These are phyloP conservation scores for Schizopygopsis pylzovi DNA, from an alignment of 2,797 vertebrate genomes.

Conservation along the genomic window DNA sequence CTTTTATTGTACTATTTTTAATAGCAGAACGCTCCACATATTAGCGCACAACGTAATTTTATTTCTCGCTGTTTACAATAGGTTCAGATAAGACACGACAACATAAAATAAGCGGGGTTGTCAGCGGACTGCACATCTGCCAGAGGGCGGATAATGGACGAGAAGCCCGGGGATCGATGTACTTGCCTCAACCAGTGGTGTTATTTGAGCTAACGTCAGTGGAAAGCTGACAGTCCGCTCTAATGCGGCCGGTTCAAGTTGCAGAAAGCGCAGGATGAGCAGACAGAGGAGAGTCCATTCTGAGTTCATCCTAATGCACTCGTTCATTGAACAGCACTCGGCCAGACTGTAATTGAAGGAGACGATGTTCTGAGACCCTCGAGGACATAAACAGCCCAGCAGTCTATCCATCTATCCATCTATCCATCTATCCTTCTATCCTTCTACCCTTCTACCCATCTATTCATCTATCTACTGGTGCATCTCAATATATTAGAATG, in stretches of 20 bases:
- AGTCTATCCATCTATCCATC: background rate
- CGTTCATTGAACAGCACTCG: constrained; percentile 12
- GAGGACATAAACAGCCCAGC: constrained; percentile 32
- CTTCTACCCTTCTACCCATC: background rate
- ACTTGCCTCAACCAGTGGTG: background rate
- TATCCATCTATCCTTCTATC: background rate
- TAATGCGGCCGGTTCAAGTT: constrained; percentile 50
- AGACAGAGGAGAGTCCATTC: constrained; percentile 25
- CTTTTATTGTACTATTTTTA: constrained; percentile 10
- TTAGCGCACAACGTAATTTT: background rate
- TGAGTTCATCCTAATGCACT: constrained; percentile 46
- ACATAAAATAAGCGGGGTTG: background rate
- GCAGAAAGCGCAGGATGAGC: constrained; percentile 36
- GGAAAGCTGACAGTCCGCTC: constrained; percentile 29
- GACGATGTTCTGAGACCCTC: constrained; percentile 21
- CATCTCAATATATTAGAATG: too few species aligned
- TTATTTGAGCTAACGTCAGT: constrained; percentile 34
- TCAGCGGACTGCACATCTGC: background rate
- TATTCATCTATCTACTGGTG: too few species aligned
- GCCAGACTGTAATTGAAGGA: constrained; percentile 44
- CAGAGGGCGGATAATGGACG: constrained; percentile 1
- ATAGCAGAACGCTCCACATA: background rate
- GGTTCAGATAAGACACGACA: background rate
- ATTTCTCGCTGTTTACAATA: background rate
- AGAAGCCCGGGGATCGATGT: constrained; percentile 21